phyloP scores from a whole-genome alignment of 2,797 vertebrate species.

The Antennarius maculatus region DNA sequence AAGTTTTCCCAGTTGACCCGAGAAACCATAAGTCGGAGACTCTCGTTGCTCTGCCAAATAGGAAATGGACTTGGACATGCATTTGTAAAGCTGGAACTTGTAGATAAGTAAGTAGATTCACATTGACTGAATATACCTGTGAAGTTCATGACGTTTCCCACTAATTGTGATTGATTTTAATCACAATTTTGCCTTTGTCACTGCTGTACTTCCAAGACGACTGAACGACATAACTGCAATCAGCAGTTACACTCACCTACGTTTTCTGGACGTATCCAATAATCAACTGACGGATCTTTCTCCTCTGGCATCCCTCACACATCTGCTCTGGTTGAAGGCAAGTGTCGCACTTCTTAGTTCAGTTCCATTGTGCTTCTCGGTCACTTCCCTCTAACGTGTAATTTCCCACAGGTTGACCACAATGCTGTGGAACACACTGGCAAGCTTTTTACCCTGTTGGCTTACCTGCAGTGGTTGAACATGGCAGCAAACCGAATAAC shows the following conservation, averaged over 20 bases:
- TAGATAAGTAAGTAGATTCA: slow-evolving; percentile 79
- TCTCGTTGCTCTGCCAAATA: slow-evolving; percentile 88
- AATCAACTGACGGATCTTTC: slow-evolving; percentile 89
- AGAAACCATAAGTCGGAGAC: slow-evolving; percentile 80
- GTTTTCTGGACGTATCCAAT: slow-evolving; percentile 91
- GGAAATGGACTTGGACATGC: slow-evolving; percentile 88
- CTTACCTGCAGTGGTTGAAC: slow-evolving; percentile 89
- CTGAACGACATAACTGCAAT: slow-evolving; percentile 87
- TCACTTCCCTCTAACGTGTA: not conserved
- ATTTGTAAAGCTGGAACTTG: slow-evolving; percentile 87
- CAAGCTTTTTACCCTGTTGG: slow-evolving; percentile 81
- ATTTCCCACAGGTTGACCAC: slow-evolving; percentile 71
- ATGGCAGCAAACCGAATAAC: slow-evolving; percentile 84
- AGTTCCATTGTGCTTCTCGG: not conserved
- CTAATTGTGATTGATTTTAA: not conserved
- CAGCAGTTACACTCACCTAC: slow-evolving; percentile 86
- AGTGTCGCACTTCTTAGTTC: slow-evolving; percentile 12
- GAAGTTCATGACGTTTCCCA: not conserved
- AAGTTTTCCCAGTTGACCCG: slow-evolving; percentile 76
- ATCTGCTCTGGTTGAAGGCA: slow-evolving; percentile 92
- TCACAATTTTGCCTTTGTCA: not conserved
- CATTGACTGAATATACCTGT: not conserved
- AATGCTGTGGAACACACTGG: slow-evolving; percentile 81
- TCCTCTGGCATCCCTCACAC: slow-evolving; percentile 84
- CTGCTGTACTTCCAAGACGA: slow-evolving; percentile 67